A percentile compares a stretch with the other conserved stretches of the same genome.
Evolutionary conservation across 2,113 vertebrate genomes (phyloP).

Genomic region (Cephalopterus ornatus): DNA sequence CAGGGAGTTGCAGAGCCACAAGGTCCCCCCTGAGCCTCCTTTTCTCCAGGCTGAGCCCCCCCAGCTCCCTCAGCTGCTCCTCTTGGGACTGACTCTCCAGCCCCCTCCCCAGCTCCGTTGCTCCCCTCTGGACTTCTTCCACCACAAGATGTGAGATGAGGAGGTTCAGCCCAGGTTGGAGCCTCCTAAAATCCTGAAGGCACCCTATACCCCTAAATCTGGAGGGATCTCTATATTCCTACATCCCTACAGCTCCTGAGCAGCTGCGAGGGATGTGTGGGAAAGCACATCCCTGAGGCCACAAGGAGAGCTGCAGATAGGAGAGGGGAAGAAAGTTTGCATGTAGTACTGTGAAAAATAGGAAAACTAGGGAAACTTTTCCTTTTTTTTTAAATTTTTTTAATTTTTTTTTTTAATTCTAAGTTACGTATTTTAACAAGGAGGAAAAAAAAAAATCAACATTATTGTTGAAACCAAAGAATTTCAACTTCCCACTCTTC

Average conservation of each 20-base stretch:
- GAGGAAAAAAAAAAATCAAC: neutral
- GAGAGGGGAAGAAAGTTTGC: neutral
- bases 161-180: neutral
- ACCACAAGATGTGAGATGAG: fast-evolving
- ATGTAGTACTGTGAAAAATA: neutral
- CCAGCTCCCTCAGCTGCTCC: neutral
- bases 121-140: fast-evolving
- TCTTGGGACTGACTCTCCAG: fast-evolving
- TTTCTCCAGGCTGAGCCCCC: neutral
- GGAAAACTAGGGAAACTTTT: neutral
- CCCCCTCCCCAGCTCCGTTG: neutral
- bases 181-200: fast-evolving
- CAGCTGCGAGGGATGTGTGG: neutral
- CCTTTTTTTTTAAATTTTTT: neutral
- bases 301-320: fast-evolving
- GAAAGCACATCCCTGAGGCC: neutral
- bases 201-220: neutral
- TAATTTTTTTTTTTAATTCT: neutral
- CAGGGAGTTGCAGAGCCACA: neutral
- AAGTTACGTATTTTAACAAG: neutral
- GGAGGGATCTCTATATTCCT: neutral
- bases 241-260: neutral
- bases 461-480: neutral
- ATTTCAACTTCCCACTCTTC: neutral
- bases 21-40: neutral